A percentile compares a stretch with the other conserved stretches of the same genome.
phyloP scores from a whole-genome alignment of 1,140 invertebrate species.

The Metopolophium dirhodum region DNA sequence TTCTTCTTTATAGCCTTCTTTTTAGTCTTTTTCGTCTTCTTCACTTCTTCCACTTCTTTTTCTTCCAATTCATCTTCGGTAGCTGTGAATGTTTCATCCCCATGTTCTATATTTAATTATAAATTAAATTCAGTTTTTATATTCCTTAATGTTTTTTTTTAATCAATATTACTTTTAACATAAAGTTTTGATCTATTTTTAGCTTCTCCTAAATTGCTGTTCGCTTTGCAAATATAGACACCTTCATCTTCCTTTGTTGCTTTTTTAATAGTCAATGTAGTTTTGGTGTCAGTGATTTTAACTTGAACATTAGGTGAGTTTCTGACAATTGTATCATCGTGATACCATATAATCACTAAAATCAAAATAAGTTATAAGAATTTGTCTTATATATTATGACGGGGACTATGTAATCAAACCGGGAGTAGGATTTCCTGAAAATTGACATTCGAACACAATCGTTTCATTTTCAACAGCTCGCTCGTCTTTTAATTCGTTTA shows the following conservation, averaged over 20 bases:
- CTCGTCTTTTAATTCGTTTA: slow-evolving; percentile 78
- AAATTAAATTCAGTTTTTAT: not conserved
- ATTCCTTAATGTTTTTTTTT: not conserved
- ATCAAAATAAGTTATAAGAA: slow-evolving; percentile 17
- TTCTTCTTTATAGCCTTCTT: slow-evolving; percentile 62
- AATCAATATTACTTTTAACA: slow-evolving; percentile 67
- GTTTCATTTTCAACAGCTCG: slow-evolving; percentile 77
- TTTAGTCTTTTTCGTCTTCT: slow-evolving; percentile 58
- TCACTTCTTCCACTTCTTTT: slow-evolving; percentile 59
- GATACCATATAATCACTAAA: slow-evolving; percentile 87
- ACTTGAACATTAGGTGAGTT: slow-evolving; percentile 75
- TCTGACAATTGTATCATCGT: slow-evolving; percentile 80
- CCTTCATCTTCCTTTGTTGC: slow-evolving; percentile 77
- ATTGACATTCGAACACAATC: slow-evolving; percentile 77
- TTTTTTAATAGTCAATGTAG: slow-evolving; percentile 74
- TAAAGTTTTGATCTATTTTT: slow-evolving; percentile 79
- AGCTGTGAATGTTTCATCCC: slow-evolving; percentile 8
- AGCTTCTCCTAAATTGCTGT: slow-evolving; percentile 81
- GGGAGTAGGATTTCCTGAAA: slow-evolving; percentile 84
- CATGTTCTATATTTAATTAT: not conserved
- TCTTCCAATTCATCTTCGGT: slow-evolving; percentile 63
- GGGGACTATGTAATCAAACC: slow-evolving; percentile 66
- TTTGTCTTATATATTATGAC: not conserved
- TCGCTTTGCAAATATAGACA: slow-evolving; percentile 84
- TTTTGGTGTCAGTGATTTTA: slow-evolving; percentile 76